Evolutionary conservation across 2,113 vertebrate species (phyloP).

Genomic region (Psephotus haematonotus): DNA sequence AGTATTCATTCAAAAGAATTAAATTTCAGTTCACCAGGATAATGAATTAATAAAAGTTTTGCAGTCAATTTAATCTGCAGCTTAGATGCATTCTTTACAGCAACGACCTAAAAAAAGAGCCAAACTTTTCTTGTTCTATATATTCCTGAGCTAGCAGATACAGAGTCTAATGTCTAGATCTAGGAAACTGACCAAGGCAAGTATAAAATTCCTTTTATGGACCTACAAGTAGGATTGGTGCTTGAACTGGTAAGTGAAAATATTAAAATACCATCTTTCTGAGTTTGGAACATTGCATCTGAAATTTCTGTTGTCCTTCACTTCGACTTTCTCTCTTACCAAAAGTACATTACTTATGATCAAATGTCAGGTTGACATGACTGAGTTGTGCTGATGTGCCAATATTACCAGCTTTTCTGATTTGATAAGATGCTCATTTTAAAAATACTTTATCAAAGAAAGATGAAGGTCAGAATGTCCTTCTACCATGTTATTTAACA

Average conservation of each 20-base stretch:
- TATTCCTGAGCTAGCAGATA: background rate
- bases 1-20: background rate
- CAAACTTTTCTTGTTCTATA: background rate
- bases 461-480: conserved; percentile 47
- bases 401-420: conserved; percentile 54
- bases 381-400: conserved; percentile 40
- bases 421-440: conserved; percentile 49
- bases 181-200: background rate
- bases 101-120: background rate
- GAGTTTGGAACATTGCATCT: background rate
- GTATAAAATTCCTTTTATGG: background rate
- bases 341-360: conserved; percentile 43
- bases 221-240: background rate
- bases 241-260: background rate
- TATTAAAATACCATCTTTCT: background rate
- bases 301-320: conserved; percentile 42
- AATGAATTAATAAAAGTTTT: background rate
- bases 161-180: background rate
- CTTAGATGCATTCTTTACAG: background rate
- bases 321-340: conserved; percentile 36
- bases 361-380: conserved; percentile 45
- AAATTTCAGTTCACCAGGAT: background rate
- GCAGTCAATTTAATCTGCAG: background rate
- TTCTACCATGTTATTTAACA: conserved; percentile 5
- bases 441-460: conserved; percentile 46